phyloP scores from a whole-genome alignment of 2,888 invertebrate genomes.

The Rotaria macrura region DNA sequence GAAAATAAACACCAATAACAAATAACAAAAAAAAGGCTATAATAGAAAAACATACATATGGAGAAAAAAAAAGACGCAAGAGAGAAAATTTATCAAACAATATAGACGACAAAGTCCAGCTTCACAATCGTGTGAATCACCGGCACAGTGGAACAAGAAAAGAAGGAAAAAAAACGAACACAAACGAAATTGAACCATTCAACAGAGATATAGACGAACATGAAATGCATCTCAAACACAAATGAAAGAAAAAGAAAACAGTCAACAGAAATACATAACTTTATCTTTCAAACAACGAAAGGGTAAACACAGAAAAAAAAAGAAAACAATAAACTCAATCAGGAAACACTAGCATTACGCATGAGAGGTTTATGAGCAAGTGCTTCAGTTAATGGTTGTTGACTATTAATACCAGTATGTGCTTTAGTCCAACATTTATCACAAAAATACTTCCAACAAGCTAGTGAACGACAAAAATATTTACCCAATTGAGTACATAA shows the following conservation, averaged over 20 bases:
- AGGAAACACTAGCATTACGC: constrained; percentile 4
- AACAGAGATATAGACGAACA: constrained; percentile 7
- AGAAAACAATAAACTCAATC: neutral
- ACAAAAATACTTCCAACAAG: constrained; percentile 86
- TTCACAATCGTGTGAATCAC: neutral
- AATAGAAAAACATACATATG: neutral
- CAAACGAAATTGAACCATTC: constrained; percentile 5
- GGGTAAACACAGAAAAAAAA: neutral
- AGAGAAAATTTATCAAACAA: neutral
- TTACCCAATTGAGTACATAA: constrained; percentile 69
- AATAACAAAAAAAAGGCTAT: neutral
- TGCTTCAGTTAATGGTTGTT: neutral
- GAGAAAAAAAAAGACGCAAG: neutral
- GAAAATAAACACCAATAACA: neutral
- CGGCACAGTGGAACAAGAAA: neutral
- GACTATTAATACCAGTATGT: neutral
- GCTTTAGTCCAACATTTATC: constrained; percentile 59
- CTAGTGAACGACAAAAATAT: constrained; percentile 81
- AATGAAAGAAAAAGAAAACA: neutral
- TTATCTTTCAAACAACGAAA: neutral
- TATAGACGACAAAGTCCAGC: neutral
- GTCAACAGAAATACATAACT: neutral
- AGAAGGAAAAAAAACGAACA: neutral
- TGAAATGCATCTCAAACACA: constrained; percentile 15
- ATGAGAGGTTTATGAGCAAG: constrained; percentile 10